These are phyloP conservation scores for Apodemus agrarius DNA, from an alignment of 2,797 vertebrate genomes.

Conservation along the genomic window DNA sequence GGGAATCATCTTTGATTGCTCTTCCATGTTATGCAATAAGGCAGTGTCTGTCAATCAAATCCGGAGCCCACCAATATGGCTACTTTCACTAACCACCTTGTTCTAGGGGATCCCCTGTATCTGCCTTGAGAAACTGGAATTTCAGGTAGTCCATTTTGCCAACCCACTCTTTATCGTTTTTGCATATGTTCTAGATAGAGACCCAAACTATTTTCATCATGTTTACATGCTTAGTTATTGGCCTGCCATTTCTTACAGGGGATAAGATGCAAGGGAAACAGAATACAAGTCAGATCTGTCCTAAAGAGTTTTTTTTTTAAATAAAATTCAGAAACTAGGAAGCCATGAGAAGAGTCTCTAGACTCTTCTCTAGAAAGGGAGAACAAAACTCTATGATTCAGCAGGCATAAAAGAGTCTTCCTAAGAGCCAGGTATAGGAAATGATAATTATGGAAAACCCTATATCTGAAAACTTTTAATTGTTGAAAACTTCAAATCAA, in stretches of 20 bases:
- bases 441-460: background rate
- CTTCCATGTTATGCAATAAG: background rate
- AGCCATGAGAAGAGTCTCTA: background rate
- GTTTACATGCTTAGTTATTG: too few relatives aligned
- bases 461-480: background rate
- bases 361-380: too few relatives aligned
- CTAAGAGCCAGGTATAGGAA: background rate
- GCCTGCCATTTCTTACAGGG: background rate
- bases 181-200: background rate
- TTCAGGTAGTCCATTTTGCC: background rate
- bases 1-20: background rate
- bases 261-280: background rate
- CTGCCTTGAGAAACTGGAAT: background rate
- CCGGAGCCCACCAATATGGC: background rate
- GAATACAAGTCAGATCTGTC: background rate
- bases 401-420: too few relatives aligned
- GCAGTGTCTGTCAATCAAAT: background rate
- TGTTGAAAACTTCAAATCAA: background rate
- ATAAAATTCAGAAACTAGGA: background rate
- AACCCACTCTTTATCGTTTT: background rate
- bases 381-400: background rate
- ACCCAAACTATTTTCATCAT: too few relatives aligned
- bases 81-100: too few relatives aligned
- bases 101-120: too few relatives aligned
- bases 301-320: background rate